Conservation (phyloP, 2,113 vertebrate species). For the Labrus mixtus region DNA sequence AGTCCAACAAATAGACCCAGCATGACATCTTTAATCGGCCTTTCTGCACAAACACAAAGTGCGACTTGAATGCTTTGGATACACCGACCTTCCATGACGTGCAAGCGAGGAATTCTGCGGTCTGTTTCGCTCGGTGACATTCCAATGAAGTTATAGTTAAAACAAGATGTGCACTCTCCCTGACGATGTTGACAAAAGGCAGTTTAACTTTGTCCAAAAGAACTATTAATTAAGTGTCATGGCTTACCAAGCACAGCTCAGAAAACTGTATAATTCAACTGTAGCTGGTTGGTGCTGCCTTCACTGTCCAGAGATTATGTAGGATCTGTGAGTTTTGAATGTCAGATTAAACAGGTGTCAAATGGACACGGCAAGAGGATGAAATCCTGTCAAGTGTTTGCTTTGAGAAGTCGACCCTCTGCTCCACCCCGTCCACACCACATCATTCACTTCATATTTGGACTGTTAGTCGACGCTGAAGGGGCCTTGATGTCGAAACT, state of each 20-base stretch:
- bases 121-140: not conserved
- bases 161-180: not conserved
- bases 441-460: conserved; percentile 46
- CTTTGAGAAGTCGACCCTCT: conserved; percentile 55
- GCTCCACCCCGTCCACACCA: conserved; percentile 35
- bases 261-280: conserved; percentile 6
- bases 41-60: not conserved
- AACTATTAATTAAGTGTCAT: not conserved
- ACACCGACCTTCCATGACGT: not conserved
- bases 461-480: conserved; percentile 22
- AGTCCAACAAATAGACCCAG: no score
- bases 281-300: not conserved
- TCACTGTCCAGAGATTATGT: conserved; percentile 17
- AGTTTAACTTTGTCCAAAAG: conserved; percentile 2
- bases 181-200: not conserved
- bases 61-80: not conserved
- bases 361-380: conserved; percentile 34
- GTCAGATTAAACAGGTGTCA: conserved; percentile 65
- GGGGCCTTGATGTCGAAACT: conserved; percentile 30
- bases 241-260: not conserved
- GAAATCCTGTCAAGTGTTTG: conserved; percentile 36
- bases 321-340: conserved; percentile 34
- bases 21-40: not conserved
- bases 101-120: not conserved
- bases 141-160: conserved; percentile 3